Base-by-base conservation (phyloP, 2,113 vertebrate species). In the Dolichallabes microphthalmus region DNA sequence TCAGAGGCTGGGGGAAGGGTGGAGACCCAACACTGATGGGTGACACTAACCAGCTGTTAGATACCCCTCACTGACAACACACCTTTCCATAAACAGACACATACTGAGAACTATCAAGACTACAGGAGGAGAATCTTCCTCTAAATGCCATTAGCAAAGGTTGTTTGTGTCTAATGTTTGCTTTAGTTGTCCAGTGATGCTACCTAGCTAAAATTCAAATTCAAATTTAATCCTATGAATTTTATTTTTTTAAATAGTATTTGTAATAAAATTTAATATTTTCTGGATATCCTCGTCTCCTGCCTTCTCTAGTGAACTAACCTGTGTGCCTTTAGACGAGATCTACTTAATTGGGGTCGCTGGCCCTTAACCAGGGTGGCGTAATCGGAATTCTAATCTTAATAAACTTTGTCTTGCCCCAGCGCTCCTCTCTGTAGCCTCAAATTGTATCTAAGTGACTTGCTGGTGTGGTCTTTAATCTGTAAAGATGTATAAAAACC, bases 31-130 rank as follows among this genome's bases (percentile, higher is more conserved):
- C 53, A 27, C 60, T 81, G 85, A 83, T 0, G 63, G 83, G 79
- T 71, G 74, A 88, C 66, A 84, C 87, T 80, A 80, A 88, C 92
- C 93, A 94, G 93, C 93, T 94, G 94, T 94, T 93, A 90, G 92
- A 88, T 84, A 88, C 90, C 85, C 87, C 75, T 85, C 85, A 71
- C 87, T 84, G 82, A 88, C 79, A 69, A 87, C 86, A 85, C 89
- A 84, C 78, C 45, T 50, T 61, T 57, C 19, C 66, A 57, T 35
- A 82, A 82, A 71, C 50, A 82, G 45, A 4, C 81, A 71, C 81
- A 69, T 39, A 71, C 52, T 39, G 30, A 71, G 66, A 25, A 13
- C 63, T 53, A n/a, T 82, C 30, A 71, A 57, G 64, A 30, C 71
- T 50, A 39, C 15, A 57, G 64, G 52, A 69, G 20, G 13, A 58